Base-by-base conservation (phyloP, 2,797 vertebrate genomes). In the Argya squamiceps region DNA sequence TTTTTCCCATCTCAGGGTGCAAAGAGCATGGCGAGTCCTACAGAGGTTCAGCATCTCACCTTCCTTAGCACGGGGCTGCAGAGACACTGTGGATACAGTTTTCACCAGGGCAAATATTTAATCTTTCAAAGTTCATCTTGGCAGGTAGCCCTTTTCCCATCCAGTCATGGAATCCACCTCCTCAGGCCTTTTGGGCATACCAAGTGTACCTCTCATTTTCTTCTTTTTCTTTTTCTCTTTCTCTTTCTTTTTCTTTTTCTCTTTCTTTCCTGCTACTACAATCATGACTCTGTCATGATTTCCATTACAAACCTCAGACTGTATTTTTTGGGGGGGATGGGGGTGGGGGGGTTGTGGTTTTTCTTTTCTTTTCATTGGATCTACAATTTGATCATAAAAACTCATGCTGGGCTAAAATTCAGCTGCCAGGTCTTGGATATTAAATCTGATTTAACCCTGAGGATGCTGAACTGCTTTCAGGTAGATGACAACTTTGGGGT, bases 341-440 rank as follows among this genome's bases (percentile, higher is more conserved):
- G 21, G 16, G 27, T 32, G 26, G 34, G 26, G 26, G 15, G 11
- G 14, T 24, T 32, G 27, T 62, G 67, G 1, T 13, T n/a, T 55
- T 55, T 32, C 9, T 6, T 65, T 83, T 58, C 22, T 91, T 67
- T 94, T 92, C 44, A 77, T 81, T 75, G 6, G 58, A 62, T 88
- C 62, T 93, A 69, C 83, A 89, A 89, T 78, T 91, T 39, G 58
- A 70, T 64, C 26, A 10, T 96, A 90, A 96, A 96, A 92, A 32
- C 39, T 93, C 59, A 30, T 8, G 30, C 88, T 93, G 73, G 58
- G 83, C 70, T 93, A 79, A 94, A 94, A 93, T 81, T 88, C 85
- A 95, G 36, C 83, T 93, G 73, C 73, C 83, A 90, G 73, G 50
- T 76, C 73, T 76, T 79, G 36, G 29, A 59, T 76, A 84, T 32